Evolutionary conservation across 1,140 invertebrate genomes (phyloP).

Genomic region (Asobara japonica): DNA sequence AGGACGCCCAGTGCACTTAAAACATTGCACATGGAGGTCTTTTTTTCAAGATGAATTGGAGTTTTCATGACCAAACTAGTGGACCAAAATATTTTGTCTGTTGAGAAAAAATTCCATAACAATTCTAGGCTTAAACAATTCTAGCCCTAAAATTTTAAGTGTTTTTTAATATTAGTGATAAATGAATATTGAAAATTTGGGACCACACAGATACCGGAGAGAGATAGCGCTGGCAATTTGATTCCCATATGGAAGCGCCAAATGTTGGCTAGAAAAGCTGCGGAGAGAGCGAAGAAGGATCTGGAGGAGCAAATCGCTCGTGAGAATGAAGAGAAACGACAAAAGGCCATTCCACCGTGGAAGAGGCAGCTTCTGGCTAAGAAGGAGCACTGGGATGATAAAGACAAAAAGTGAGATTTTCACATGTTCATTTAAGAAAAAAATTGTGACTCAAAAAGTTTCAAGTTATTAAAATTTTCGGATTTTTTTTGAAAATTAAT

Average conservation of each 20-base stretch:
- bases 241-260: conserved; percentile 95
- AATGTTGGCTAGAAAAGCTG: conserved; percentile 92
- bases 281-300: conserved; percentile 90
- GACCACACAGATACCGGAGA: conserved; percentile 88
- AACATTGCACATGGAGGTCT: no score
- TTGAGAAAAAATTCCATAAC: neutral
- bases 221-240: conserved; percentile 85
- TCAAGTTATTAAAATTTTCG: no score
- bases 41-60: no score
- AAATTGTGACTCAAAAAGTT: no score
- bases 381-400: conserved; percentile 72
- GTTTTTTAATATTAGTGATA: no score
- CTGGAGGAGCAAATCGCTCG: conserved; percentile 83
- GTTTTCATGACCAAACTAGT: no score
- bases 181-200: no score
- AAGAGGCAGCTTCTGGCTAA: conserved; percentile 87
- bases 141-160: no score
- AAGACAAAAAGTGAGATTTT: conserved; percentile 74
- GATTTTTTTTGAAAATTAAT: no score
- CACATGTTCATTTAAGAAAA: neutral
- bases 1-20: no score
- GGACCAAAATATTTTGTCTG: conserved; percentile 2
- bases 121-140: no score
- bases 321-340: conserved; percentile 85
- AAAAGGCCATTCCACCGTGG: conserved; percentile 91